These are phyloP conservation scores for Actinopyga echinites DNA, from an alignment of 53 echinoderm and acorn worm genomes.

Conservation along the genomic window DNA sequence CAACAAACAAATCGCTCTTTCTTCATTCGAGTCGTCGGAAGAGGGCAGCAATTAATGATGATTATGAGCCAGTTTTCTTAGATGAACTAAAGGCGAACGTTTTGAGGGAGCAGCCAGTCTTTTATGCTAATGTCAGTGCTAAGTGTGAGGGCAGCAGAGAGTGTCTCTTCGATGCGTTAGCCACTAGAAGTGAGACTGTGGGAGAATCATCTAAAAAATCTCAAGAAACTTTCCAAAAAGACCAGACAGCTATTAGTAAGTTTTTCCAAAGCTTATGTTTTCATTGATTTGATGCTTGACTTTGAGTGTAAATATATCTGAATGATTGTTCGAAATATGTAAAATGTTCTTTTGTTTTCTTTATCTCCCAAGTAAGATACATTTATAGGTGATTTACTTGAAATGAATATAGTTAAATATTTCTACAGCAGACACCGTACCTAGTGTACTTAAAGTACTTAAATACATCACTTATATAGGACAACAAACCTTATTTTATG, in stretches of 20 bases:
- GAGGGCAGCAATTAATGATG: conserved; percentile 30
- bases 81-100: conserved; percentile 55
- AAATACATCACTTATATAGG: too few relatives aligned
- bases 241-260: conserved; percentile 49
- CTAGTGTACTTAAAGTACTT: too few relatives aligned
- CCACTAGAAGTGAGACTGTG: conserved; percentile 46
- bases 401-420: too few relatives aligned
- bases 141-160: conserved; percentile 58
- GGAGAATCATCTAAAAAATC: conserved; percentile 50
- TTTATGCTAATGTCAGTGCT: conserved; percentile 39
- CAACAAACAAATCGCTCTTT: conserved; percentile 63
- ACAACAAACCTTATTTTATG: too few relatives aligned
- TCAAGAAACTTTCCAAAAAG: conserved; percentile 33
- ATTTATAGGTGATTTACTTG: too few relatives aligned
- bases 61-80: conserved; percentile 72
- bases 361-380: too few relatives aligned
- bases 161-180: conserved; percentile 79
- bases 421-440: too few relatives aligned
- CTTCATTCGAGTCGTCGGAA: conserved; percentile 16
- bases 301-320: too few relatives aligned
- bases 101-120: conserved; percentile 36
- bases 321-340: too few relatives aligned
- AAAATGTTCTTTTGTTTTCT: too few relatives aligned
- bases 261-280: background rate
- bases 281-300: too few relatives aligned